Conservation (phyloP, 1,140 invertebrate genomes). For the Heliothis subflexa region DNA sequence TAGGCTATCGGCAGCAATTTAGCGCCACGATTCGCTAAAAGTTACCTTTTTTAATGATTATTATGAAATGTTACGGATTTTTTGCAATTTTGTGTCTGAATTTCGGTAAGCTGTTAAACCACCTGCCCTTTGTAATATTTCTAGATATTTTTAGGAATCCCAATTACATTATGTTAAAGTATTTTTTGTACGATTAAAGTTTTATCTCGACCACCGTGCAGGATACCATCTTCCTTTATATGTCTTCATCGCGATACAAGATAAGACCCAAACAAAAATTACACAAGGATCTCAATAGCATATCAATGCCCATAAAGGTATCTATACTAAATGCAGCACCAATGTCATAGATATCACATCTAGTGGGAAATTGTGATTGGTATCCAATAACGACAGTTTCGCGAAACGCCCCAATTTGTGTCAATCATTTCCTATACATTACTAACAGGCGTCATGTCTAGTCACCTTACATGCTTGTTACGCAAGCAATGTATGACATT, state of each 20-base stretch:
- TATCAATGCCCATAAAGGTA: too few species aligned
- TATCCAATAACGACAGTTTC: conserved; percentile 34
- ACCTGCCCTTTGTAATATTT: too few species aligned
- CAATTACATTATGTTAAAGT: too few species aligned
- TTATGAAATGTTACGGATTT: not conserved
- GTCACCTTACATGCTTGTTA: conserved; percentile 4
- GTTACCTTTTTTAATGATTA: not conserved
- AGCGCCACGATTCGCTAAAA: too few species aligned
- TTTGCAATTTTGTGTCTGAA: too few species aligned
- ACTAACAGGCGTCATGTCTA: conserved; percentile 21
- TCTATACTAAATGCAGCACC: too few species aligned
- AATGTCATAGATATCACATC: not conserved
- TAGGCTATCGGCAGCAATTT: conserved; percentile 16
- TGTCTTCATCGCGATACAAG: too few species aligned
- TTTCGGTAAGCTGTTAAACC: too few species aligned
- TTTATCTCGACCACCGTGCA: too few species aligned
- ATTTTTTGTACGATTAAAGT: too few species aligned
- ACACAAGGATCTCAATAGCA: not conserved
- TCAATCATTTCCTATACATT: conserved; percentile 21
- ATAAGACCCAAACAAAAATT: not conserved
- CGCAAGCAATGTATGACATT: conserved; percentile 24
- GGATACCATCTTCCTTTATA: too few species aligned
- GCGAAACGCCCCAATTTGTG: conserved; percentile 35
- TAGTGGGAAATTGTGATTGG: conserved; percentile 27
- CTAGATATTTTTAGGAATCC: too few species aligned